phyloP scores from a whole-genome alignment of 2,797 vertebrate genomes.

The Lemur catta region DNA sequence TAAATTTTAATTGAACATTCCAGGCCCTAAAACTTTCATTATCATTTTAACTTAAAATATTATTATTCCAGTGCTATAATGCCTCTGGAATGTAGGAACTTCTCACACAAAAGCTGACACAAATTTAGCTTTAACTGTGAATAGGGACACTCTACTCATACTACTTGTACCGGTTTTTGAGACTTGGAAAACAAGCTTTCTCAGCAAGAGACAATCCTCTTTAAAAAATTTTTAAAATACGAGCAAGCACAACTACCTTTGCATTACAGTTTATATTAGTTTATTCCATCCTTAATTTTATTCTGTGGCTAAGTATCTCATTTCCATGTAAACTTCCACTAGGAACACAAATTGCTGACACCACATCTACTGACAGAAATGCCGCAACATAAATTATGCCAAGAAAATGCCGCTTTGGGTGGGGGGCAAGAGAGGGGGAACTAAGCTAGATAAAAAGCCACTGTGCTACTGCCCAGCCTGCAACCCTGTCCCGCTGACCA shows the following conservation, averaged over 20 bases:
- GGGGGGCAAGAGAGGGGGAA: conserved; percentile 53
- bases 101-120: not conserved
- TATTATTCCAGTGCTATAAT: conserved; percentile 10
- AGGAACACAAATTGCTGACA: conserved; percentile 87
- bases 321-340: conserved; percentile 86
- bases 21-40: conserved; percentile 27
- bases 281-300: conserved; percentile 84
- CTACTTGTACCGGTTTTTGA: not conserved
- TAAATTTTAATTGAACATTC: conserved; percentile 48
- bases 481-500: conserved; percentile 77
- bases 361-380: conserved; percentile 82
- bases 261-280: conserved; percentile 84
- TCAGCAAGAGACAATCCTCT: conserved; percentile 66
- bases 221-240: conserved; percentile 35
- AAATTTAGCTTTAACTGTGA: not conserved
- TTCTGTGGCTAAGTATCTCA: conserved; percentile 82
- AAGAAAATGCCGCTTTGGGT: conserved; percentile 62
- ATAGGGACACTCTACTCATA: not conserved
- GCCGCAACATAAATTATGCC: conserved; percentile 81
- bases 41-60: conserved; percentile 47
- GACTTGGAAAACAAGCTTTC: conserved; percentile 54
- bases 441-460: conserved; percentile 85
- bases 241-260: conserved; percentile 72
- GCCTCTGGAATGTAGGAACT: not conserved
- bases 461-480: conserved; percentile 72